Conservation (phyloP, 2,888 invertebrate species). For the Biston stratarius region DNA sequence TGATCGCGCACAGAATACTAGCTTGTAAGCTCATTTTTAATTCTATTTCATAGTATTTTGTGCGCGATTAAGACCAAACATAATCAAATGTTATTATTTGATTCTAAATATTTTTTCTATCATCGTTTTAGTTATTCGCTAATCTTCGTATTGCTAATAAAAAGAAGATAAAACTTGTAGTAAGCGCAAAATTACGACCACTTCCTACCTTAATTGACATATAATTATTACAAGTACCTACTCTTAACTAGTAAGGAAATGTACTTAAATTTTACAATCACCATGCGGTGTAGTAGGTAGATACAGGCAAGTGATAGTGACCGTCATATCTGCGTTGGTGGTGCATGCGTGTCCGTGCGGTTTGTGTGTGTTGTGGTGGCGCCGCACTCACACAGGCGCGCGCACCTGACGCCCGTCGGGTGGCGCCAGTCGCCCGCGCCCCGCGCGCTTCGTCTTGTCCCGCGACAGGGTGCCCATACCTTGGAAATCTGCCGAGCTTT, state of each 20-base stretch:
- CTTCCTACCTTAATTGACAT: constrained; percentile 7
- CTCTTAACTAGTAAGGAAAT: constrained; percentile 19
- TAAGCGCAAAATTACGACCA: constrained; percentile 2
- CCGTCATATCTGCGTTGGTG: constrained; percentile 49
- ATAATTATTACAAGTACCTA: constrained; percentile 6
- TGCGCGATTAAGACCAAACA: too few species aligned
- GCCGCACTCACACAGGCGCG: constrained; percentile 83
- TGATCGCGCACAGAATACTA: too few species aligned
- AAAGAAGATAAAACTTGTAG: constrained; percentile 7
- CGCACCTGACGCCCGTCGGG: constrained; percentile 81
- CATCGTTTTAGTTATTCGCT: not conserved
- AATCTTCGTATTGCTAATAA: not conserved
- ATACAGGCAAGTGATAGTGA: constrained; percentile 19
- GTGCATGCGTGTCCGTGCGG: constrained; percentile 44
- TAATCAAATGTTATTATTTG: not conserved
- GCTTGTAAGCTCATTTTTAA: too few species aligned
- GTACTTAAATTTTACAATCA: constrained; percentile 19
- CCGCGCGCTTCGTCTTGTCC: constrained; percentile 47
- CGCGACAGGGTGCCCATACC: constrained; percentile 55
- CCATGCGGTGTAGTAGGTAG: constrained; percentile 32
- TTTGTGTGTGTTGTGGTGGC: constrained; percentile 58
- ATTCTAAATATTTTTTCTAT: constrained; percentile 4
- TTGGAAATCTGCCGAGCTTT: constrained; percentile 39
- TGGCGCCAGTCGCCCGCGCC: constrained; percentile 71
- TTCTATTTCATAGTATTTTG: too few species aligned